Base-by-base conservation (phyloP, 2,888 invertebrate species). In the Oscheius onirici region DNA sequence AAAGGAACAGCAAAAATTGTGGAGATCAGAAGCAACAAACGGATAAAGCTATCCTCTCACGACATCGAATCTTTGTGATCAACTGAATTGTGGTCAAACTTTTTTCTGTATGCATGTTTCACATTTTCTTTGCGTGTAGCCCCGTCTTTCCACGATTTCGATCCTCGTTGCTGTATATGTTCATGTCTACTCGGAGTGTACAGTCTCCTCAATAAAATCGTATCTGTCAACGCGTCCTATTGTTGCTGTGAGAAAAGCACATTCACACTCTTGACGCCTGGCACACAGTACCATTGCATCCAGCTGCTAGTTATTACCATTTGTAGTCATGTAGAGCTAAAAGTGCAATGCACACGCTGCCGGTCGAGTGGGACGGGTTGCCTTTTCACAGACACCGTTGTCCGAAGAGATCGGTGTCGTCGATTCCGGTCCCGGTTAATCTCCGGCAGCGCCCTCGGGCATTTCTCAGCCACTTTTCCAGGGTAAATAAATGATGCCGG, bases 401-500 rank as follows among this genome's bases (percentile, higher is more conserved):
- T 58, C 17, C 43, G 17, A 58, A 58, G 43, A 22, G 58, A 63
- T 63, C 49, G 63, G 46, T 63, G 63, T 49, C 63, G 58, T 22
- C 49, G 26, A 63, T 63, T 63, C 63, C 63, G 63, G 63, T 63
- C 63, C 55, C 63, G 63, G 49, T 63, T 63, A 63, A 63, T 63
- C 63, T 63, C 63, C 63, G 49, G 63, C 63, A 63, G 63, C 63
- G 63, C 49, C 34, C 34, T 34, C 34, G 24, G 58, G 58, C 63
- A 63, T 49, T 63, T 63, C 63, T 46, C 63, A 63, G 63, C 63
- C 63, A 63, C 63, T 63, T 63, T 63, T 49, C 46, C 24, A 40
- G 46, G n/a, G 63, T 49, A 63, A 63, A 63, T 63, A 63, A 63
- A 49, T 63, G 49, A 63, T 63, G 63, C 63, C 63, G 63, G 63